Evolutionary conservation across 2,113 vertebrate genomes (phyloP).

Genomic region (Accipiter virgatus): DNA sequence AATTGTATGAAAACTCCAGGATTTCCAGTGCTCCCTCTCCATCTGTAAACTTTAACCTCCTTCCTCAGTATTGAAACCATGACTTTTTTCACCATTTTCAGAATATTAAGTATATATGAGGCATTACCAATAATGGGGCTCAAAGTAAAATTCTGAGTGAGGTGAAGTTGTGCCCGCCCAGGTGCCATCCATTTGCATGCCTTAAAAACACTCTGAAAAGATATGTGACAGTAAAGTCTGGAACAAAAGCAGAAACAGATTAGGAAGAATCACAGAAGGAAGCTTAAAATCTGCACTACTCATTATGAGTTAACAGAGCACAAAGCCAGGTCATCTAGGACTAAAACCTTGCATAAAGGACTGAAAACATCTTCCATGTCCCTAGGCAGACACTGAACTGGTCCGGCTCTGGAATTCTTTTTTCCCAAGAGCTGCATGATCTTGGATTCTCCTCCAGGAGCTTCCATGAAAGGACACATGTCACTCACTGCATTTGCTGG

Average conservation of each 20-base stretch:
- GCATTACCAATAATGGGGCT: background rate
- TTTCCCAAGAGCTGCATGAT: background rate
- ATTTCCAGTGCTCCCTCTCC: background rate
- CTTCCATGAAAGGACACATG: background rate
- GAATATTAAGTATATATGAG: background rate
- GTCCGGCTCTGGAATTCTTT: background rate
- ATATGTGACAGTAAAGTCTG: accelerated
- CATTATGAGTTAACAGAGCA: background rate
- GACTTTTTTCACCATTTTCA: background rate
- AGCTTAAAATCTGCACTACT: background rate
- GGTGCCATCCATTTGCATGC: too few species aligned
- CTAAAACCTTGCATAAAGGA: background rate
- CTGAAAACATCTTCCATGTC: background rate
- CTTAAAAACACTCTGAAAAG: background rate
- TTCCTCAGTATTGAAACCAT: background rate
- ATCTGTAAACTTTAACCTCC: background rate
- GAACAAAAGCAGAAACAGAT: background rate
- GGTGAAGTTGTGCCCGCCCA: background rate
- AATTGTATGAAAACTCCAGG: background rate
- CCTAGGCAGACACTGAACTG: background rate
- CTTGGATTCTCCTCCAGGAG: background rate
- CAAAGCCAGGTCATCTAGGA: background rate
- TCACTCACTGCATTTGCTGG: background rate
- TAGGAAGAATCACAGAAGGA: background rate
- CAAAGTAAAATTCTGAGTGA: background rate